Percentiles rank a stretch among this genome's conserved stretches.
Conservation (phyloP, 2,113 vertebrate genomes). For the Thryonomys swinderianus region DNA sequence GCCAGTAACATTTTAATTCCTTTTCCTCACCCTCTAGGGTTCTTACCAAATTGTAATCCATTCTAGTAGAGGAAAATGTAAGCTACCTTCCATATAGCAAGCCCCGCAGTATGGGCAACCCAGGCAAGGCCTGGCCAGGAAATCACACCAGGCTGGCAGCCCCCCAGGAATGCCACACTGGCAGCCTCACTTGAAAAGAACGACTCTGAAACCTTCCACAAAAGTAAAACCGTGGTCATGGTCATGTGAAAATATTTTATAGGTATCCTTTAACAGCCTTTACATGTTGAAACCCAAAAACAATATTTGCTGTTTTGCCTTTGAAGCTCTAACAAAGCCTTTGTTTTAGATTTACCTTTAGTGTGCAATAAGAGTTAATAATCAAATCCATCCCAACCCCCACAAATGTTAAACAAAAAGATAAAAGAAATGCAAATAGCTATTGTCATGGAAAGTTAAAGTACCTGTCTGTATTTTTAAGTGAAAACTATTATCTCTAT, state of each 20-base stretch:
- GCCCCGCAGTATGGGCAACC: not conserved
- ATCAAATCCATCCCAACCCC: conserved; percentile 92
- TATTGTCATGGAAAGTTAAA: conserved; percentile 94
- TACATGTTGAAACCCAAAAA: conserved; percentile 89
- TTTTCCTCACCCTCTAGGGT: not conserved
- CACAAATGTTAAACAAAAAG: conserved; percentile 93
- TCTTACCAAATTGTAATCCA: not conserved
- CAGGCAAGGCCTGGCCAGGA: not conserved
- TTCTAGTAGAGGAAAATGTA: not conserved
- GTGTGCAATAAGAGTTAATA: conserved; percentile 92
- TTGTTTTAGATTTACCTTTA: conserved; percentile 90
- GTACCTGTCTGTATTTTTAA: conserved; percentile 94
- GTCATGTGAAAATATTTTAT: conserved; percentile 87
- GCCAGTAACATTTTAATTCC: not conserved
- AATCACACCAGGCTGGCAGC: conserved; percentile 19
- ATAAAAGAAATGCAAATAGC: conserved; percentile 94
- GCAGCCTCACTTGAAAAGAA: conserved; percentile 33
- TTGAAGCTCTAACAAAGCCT: conserved; percentile 90
- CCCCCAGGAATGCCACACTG: not conserved
- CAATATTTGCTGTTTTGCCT: conserved; percentile 91
- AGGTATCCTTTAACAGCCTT: conserved; percentile 88
- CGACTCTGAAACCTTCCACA: conserved; percentile 74
- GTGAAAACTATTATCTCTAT: conserved; percentile 95
- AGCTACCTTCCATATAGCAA: not conserved
- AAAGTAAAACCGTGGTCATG: conserved; percentile 82